Evolutionary conservation across 1,140 invertebrate genomes (phyloP).

Genomic region (Proctacanthus coquilletti): DNA sequence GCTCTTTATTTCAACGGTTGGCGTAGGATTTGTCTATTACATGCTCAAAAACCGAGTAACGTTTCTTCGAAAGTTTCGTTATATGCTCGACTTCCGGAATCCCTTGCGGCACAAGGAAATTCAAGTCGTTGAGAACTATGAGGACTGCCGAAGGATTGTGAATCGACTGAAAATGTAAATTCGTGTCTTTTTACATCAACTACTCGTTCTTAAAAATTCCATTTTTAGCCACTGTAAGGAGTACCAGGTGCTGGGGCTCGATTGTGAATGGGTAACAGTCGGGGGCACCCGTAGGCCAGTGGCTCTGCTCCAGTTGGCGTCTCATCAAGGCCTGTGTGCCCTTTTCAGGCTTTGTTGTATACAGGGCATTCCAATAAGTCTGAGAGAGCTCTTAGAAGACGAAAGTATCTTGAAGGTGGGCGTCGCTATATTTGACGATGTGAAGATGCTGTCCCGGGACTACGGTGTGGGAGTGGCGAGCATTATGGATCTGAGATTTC

Average conservation of each 20-base stretch:
- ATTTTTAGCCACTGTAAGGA: slow-evolving; percentile 18
- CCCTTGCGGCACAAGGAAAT: slow-evolving; percentile 8
- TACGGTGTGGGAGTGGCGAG: slow-evolving; percentile 46
- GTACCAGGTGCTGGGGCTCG: slow-evolving; percentile 42
- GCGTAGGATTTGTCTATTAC: neutral
- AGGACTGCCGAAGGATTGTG: slow-evolving; percentile 8
- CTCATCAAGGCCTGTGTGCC: slow-evolving; percentile 41
- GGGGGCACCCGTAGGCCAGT: slow-evolving; percentile 33
- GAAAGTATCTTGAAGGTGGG: slow-evolving; percentile 52
- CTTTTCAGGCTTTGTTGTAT: slow-evolving; percentile 43
- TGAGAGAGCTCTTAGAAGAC: slow-evolving; percentile 37
- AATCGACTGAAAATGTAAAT: slow-evolving; percentile 12
- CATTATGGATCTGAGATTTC: slow-evolving; percentile 53
- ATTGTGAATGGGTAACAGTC: slow-evolving; percentile 54
- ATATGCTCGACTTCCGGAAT: slow-evolving; percentile 2
- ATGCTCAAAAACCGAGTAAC: neutral
- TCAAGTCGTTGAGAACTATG: slow-evolving; percentile 7
- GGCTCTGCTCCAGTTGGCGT: slow-evolving; percentile 47
- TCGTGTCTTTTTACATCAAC: slow-evolving; percentile 6
- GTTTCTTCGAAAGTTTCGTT: neutral
- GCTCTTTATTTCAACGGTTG: neutral
- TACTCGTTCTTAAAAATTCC: neutral
- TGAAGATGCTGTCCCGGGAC: slow-evolving; percentile 46
- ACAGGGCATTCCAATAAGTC: slow-evolving; percentile 35
- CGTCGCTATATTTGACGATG: slow-evolving; percentile 54